Percentiles rank a stretch among this genome's conserved stretches.
Evolutionary conservation across 2,797 vertebrate species (phyloP).

Genomic region (Bufotes viridis): DNA sequence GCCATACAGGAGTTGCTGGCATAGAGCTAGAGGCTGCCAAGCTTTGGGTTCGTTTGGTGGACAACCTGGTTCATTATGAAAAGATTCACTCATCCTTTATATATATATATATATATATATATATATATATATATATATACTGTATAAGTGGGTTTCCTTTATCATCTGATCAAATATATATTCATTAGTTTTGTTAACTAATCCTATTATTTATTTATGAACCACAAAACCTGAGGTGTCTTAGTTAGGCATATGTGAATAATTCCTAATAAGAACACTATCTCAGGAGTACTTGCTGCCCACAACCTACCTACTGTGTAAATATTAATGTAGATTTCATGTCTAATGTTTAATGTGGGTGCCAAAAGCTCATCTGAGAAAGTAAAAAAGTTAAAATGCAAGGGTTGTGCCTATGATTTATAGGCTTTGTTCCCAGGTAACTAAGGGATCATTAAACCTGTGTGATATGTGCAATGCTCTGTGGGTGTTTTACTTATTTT

Average conservation of each 20-base stretch:
- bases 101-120: no score
- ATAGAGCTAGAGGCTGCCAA: no score
- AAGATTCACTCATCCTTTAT: no score
- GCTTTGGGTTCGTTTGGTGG: no score
- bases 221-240: not conserved
- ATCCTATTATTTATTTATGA: not conserved
- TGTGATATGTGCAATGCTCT: slow-evolving; percentile 39
- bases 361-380: slow-evolving; percentile 31
- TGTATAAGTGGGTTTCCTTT: no score
- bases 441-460: slow-evolving; percentile 54
- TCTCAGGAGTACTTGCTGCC: not conserved
- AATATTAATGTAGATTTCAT: slow-evolving; percentile 12
- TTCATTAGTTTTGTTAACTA: not conserved
- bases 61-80: no score
- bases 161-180: no score
- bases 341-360: slow-evolving; percentile 24
- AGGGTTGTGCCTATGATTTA: slow-evolving; percentile 43
- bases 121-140: no score
- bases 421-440: slow-evolving; percentile 37
- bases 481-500: slow-evolving; percentile 47
- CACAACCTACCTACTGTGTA: not conserved
- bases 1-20: no score
- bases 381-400: slow-evolving; percentile 40
- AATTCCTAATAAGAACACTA: no score
- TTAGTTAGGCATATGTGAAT: not conserved